Evolutionary conservation across 1,140 invertebrate genomes (phyloP), one percentile per base, ranked within the genome.

Genomic region (Monochamus saltuarius): DNA sequence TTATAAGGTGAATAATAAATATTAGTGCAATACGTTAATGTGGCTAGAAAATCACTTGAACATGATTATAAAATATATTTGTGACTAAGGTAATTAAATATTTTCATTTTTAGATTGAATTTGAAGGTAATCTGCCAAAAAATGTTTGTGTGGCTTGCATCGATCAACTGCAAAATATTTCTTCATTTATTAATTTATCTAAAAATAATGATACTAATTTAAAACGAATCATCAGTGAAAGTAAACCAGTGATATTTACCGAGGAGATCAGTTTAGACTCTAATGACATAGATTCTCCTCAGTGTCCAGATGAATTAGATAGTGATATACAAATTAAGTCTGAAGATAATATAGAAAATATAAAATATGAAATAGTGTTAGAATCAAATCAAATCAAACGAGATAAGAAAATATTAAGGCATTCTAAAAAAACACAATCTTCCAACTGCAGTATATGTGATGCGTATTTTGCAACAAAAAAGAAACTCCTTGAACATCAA

Each of bases 61-160:
- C 7, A n/a, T 2, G 35, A 14, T 35, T 36, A 56, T 43, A 50
- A 16, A 17, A 35, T 43, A 45, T 14, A n/a, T n/a, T n/a, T n/a
- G n/a, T n/a, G n/a, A n/a, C n/a, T n/a, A n/a, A n/a, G n/a, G 7
- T 6, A 40, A 4, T 54, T 40, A 22, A 29, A 29, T 29, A 29
- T 39, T 6, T 22, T 54, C 16, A 9, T 16, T 56, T 56, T 19
- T 56, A 56, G 53, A 56, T 56, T 13, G 38, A 56, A 29, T 17
- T 34, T 1, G 7, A 56, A 36, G 39, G 36, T 19, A 29, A 35
- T 13, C 36, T 56, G 9, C 53, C 53, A 35, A 13, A 29, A 56
- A 39, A 56, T 40, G 14, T 56, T 40, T 56, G 53, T 45, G 13
- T 34, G n/a, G 13, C 8, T 3, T 56, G 53, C 19, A 4, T 45